Percentiles rank a stretch among this genome's conserved stretches.
phyloP scores from a whole-genome alignment of 2,797 vertebrate genomes.

The Rhynchotus rufescens region DNA sequence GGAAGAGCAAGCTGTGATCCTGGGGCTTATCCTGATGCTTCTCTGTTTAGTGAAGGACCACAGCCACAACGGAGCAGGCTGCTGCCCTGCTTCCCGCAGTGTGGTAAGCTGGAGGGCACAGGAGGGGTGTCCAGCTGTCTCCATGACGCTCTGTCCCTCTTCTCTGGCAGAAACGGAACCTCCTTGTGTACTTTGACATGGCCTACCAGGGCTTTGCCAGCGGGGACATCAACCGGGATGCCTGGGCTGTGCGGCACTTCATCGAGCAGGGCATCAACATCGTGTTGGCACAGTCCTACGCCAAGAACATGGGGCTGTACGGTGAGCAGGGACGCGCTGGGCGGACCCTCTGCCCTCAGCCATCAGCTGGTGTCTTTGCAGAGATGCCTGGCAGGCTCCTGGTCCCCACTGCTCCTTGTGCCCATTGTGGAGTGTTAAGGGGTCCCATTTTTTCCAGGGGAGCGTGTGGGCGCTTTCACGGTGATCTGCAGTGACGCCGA shows the following conservation, averaged over 20 bases:
- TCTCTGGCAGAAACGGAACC: conserved; percentile 89
- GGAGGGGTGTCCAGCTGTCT: not conserved
- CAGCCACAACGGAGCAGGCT: fast-evolving
- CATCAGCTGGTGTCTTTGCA: not conserved
- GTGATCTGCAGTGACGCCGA: conserved; percentile 91
- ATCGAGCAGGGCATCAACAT: conserved; percentile 94
- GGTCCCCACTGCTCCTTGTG: not conserved
- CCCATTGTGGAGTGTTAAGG: not conserved
- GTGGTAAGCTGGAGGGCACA: too few species aligned
- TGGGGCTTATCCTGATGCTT: fast-evolving
- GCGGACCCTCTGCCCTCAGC: fast-evolving
- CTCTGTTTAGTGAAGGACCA: not conserved
- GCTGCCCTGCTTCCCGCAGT: not conserved
- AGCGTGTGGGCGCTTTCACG: conserved; percentile 95
- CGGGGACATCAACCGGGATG: conserved; percentile 92
- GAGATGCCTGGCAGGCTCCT: not conserved
- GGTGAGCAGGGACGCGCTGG: conserved; percentile 82
- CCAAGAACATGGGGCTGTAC: conserved; percentile 99
- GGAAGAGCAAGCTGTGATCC: not conserved
- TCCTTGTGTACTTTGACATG: conserved; percentile 98
- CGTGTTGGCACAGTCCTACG: conserved; percentile 93
- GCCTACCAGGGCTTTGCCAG: conserved; percentile 99
- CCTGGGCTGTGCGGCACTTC: conserved; percentile 97
- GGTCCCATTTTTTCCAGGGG: conserved; percentile 81
- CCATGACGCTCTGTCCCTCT: not conserved